Evolutionary conservation across 2,113 vertebrate species (phyloP).

Genomic region (Hystrix cristata): DNA sequence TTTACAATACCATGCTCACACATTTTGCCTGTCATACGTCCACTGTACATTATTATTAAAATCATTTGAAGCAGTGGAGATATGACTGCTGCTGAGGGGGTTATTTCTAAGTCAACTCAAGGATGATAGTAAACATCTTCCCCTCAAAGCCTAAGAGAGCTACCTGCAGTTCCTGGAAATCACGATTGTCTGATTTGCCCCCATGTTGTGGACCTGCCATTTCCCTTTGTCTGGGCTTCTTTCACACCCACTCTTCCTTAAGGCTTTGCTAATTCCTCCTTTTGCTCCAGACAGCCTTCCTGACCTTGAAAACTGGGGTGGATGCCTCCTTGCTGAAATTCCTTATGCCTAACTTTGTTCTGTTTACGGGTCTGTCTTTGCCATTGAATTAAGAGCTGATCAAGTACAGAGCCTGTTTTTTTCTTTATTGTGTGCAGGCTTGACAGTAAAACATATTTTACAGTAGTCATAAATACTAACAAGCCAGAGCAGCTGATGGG

Average conservation of each 20-base stretch:
- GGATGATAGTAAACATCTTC: not conserved
- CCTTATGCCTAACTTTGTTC: not conserved
- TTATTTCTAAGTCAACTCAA: not conserved
- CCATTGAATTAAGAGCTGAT: not conserved
- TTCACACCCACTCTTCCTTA: accelerated
- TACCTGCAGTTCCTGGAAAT: not conserved
- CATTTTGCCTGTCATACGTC: not conserved
- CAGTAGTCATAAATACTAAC: not conserved
- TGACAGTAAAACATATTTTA: not conserved
- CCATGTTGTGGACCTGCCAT: not conserved
- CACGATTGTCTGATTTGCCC: not conserved
- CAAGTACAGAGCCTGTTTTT: not conserved
- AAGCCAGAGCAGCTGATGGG: not conserved
- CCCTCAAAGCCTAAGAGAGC: not conserved
- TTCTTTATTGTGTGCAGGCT: not conserved
- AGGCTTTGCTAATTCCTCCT: not conserved
- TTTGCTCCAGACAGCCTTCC: not conserved
- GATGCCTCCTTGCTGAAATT: not conserved
- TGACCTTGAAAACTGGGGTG: not conserved
- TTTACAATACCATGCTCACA: conserved; percentile 11
- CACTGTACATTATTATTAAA: conserved; percentile 53
- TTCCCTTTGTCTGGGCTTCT: not conserved
- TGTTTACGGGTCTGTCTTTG: not conserved
- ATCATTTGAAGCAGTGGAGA: not conserved
- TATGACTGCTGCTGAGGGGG: not conserved